Base-by-base conservation (phyloP, 1,140 invertebrate genomes). In the Himalopsyche phryganea region DNA sequence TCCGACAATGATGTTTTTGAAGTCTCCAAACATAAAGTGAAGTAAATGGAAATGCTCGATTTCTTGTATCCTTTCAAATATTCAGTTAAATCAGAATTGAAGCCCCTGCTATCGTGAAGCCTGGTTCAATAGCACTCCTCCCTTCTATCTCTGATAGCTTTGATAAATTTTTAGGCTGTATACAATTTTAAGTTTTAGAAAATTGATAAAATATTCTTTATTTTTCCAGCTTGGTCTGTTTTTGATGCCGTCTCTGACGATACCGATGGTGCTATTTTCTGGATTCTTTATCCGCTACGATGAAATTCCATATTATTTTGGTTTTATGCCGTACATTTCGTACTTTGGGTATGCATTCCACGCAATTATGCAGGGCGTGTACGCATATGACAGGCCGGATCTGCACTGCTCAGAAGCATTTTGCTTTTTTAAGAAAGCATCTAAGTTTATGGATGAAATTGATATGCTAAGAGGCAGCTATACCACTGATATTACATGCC, bases 281-380 rank as follows among this genome's bases (percentile, higher is more conserved):
- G 91, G 91, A 33, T 94, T 92, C 72, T 93, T 94, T 69, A 82
- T 94, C 11, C 87, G 86, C 45, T 82, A 92, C 66, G 74, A 80
- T 10, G 90, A 91, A 53, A 82, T 94, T 47, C 84, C 89, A 0
- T 64, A 69, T 1, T 91, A 87, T 64, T 73, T 94, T 45, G 80
- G 82, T 42, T 85, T 85, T 60, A 73, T 94, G 4, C 83, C 87
- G 17, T 77, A 82, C 57, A 69, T 90, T 1, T 91, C 89, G 17
- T 92, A 90, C 68, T 89, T 92, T 61, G 81, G 89, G 66, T 93
- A 92, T 49, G 81, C 84, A 0, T 92, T 92, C 66, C 90, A 93
- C 70, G 87, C 88, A 2, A 75, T 86, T 1, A 68, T 92, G 20
- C 81, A 90, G 61, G 81, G 85, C 1, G 82, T 91, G 1, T 94